phyloP scores from a whole-genome alignment of 2,113 vertebrate species.

The Vicugna pacos region DNA sequence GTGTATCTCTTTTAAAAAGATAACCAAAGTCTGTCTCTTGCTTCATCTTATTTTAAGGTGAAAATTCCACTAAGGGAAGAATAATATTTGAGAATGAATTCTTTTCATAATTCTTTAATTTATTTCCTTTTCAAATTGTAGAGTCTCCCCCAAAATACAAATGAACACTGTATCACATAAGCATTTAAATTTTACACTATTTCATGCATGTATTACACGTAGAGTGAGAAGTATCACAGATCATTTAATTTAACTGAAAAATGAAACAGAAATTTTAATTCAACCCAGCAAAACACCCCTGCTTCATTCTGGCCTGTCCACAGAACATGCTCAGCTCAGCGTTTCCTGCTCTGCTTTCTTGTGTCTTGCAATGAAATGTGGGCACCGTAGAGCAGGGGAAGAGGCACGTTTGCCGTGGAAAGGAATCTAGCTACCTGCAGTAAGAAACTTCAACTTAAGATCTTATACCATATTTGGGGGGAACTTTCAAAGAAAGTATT shows the following conservation, averaged over 20 bases:
- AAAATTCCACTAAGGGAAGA: constrained; percentile 48
- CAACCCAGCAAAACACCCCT: not conserved
- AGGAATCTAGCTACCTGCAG: not conserved
- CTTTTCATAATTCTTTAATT: constrained; percentile 64
- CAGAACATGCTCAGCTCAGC: not conserved
- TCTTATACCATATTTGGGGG: not conserved
- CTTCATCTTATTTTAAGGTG: constrained; percentile 66
- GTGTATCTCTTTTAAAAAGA: constrained; percentile 71
- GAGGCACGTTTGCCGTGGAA: accelerated
- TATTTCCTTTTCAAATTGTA: constrained; percentile 50
- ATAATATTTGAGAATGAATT: constrained; percentile 55
- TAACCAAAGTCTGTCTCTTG: constrained; percentile 79
- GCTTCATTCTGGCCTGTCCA: not conserved
- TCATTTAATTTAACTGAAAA: constrained; percentile 33
- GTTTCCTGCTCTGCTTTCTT: constrained; percentile 54
- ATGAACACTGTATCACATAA: not conserved
- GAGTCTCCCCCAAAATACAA: constrained; percentile 43
- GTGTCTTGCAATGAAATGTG: constrained; percentile 29
- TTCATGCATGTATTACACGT: not conserved
- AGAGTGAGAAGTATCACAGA: constrained; percentile 29
- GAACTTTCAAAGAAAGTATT: not conserved
- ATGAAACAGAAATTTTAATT: not conserved
- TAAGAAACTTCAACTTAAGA: not conserved
- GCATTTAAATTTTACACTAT: constrained; percentile 27
- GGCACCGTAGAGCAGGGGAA: not conserved